Base-by-base conservation (phyloP, 1,140 invertebrate genomes). In the Dreissena rostriformis region DNA sequence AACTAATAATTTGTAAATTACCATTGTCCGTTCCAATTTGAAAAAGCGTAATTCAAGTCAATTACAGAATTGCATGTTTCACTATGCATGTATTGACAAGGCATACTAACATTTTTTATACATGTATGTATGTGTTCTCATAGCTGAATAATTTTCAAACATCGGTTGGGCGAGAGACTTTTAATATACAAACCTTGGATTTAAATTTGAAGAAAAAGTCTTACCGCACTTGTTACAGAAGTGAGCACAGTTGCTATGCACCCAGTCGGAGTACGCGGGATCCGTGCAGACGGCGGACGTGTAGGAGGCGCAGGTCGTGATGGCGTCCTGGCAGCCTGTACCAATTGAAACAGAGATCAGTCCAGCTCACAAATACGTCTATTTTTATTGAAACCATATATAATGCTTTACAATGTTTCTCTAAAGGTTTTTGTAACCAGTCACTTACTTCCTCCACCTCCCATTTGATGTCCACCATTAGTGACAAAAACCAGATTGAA, bases 211-310 rank as follows among this genome's bases (percentile, higher is more conserved):
- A 6, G 29, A 68, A n/a, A 22, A 10, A 26, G 5, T 22, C 66
- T 68, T 17, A 72, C 70, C 70, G 22, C 75, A 77, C 39, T 67
- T 77, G 29, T 63, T 63, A 22, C 75, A 77, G 75, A 77, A 77
- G 24, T 22, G 51, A 52, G 51, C 4, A 51, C 75, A 77, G 39
- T 77, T 51, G 52, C 26, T 67, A 4, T 39, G 15, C 0, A 77
- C 75, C 75, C 75, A 77, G 7, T 19, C 14, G 12, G 75, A 12
- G 57, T 52, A 77, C 8, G 55, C 29, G n/a, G n/a, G 11, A 53
- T 77, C 63, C 5, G 75, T 77, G 26, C 75, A 77, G 12, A 77
- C 75, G 22, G 75, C 26, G 6, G 61, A 22, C 22, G 75, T 77
- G 49, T 77, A 77, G 39, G 24, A 39, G 0, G 14, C 22, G 67